These are phyloP conservation scores for Collichthys lucidus DNA, from an alignment of 2,113 vertebrate species.

Conservation along the genomic window DNA sequence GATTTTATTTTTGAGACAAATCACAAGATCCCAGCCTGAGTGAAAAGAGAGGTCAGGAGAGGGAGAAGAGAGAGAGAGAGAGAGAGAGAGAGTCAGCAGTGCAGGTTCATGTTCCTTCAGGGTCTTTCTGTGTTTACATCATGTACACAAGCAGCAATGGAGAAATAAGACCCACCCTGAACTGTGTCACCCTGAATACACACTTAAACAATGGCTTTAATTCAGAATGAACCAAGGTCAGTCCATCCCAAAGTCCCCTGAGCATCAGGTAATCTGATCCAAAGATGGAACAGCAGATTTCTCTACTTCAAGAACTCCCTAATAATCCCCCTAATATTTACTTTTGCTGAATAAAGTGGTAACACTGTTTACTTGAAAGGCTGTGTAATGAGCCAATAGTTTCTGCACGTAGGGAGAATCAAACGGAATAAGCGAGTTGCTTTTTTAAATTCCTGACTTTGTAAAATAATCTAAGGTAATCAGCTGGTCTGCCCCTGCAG, in stretches of 20 bases:
- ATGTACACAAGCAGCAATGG: not conserved
- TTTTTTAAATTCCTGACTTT: slow-evolving; percentile 36
- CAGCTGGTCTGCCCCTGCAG: slow-evolving; percentile 12
- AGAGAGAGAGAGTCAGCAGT: not conserved
- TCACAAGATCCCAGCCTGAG: not conserved
- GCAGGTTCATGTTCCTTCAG: not conserved
- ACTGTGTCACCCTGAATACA: not conserved
- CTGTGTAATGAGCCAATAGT: slow-evolving; percentile 12
- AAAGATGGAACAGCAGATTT: slow-evolving; percentile 19
- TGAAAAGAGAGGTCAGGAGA: not conserved
- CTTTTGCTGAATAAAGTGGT: slow-evolving; percentile 14
- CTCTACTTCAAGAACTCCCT: not conserved
- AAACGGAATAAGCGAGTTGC: slow-evolving; percentile 6
- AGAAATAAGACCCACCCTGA: not conserved
- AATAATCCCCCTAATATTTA: slow-evolving; percentile 22
- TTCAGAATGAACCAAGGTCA: slow-evolving; percentile 9
- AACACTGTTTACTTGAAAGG: slow-evolving; percentile 27
- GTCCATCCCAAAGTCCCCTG: slow-evolving; percentile 10
- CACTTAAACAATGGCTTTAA: not conserved
- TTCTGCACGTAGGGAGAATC: slow-evolving; percentile 13
- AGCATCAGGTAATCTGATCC: slow-evolving; percentile 12
- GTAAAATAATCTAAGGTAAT: slow-evolving; percentile 37
- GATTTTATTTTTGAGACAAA: not conserved
- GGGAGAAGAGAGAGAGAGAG: not conserved
- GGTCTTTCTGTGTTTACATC: slow-evolving; percentile 7